Evolutionary conservation across 2,797 vertebrate genomes (phyloP), one percentile per base, ranked within the genome.

Genomic region (Clamator glandarius): DNA sequence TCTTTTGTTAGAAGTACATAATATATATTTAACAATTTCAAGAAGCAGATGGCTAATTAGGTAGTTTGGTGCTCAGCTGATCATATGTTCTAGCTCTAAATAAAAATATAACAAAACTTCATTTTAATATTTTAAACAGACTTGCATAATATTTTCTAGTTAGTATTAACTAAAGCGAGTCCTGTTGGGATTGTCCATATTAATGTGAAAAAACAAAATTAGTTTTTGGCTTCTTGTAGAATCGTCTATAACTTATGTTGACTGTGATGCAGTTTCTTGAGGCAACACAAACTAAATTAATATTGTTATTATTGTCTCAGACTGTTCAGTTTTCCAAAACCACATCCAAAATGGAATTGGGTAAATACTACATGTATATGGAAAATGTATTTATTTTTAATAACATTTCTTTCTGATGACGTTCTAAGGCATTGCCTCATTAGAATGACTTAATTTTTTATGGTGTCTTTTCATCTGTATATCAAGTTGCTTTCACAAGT

Each of bases 31-130:
- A 93, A 90, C 84, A 89, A 89, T 87, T 96, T 94, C 69, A 77
- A 91, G 95, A 85, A 93, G 80, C 95, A 96, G 96, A 96, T 96
- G 96, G 95, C 94, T 96, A 96, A 96, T 97, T 94, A 95, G 95
- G 92, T 91, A 92, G 81, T 78, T 95, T 89, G 87, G 78, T 94
- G 90, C 74, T 95, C 54, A 91, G 73, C 90, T 93, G 95, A 84
- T 96, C 91, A 75, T 94, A 95, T 93, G 92, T 95, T 96, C 85
- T 55, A 90, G 87, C 90, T 91, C 94, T 90, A 96, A 96, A 96
- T 96, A 96, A 96, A 96, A 93, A 95, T 93, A 91, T 91, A 92
- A 90, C 93, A 92, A 87, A 94, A 64, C 92, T 92, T 66, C 59
- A 76, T 91, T 52, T 93, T 74, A 89, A 87, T 92, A 91, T 95